Conservation (phyloP, 1,140 invertebrate species). For the Armadillidium nasatum region DNA sequence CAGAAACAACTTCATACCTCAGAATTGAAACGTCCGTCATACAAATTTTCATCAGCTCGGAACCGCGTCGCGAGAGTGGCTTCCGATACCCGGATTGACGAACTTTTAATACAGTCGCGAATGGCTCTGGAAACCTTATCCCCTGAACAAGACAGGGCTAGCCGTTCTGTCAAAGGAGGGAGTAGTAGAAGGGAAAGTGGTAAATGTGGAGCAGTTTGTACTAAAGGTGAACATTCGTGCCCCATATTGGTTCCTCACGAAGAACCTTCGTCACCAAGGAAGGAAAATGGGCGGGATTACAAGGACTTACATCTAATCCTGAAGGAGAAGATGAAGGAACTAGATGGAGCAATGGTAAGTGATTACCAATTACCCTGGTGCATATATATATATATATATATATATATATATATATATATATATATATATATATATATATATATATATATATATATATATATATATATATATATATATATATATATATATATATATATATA, state of each 20-base stretch:
- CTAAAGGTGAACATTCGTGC: no score
- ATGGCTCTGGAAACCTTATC: conserved; percentile 37
- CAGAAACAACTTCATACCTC: background rate
- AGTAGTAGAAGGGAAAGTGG: background rate
- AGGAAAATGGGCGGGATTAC: conserved; percentile 42
- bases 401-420: conserved; percentile 9
- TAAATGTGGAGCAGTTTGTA: background rate
- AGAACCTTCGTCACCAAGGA: conserved; percentile 31
- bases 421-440: conserved; percentile 6
- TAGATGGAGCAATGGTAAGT: conserved; percentile 41
- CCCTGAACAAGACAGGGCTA: conserved; percentile 29
- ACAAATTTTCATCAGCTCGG: background rate
- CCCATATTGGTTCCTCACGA: conserved; percentile 19
- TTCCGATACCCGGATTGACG: conserved; percentile 42
- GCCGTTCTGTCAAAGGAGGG: background rate
- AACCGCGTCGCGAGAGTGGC: conserved; percentile 32
- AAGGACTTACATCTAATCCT: conserved; percentile 41
- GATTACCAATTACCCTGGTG: background rate
- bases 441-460: background rate
- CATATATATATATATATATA: conserved; percentile 26
- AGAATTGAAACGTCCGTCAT: no score
- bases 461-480: conserved; percentile 6
- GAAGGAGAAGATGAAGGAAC: conserved; percentile 44
- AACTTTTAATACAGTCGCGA: conserved; percentile 41
- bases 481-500: background rate